phyloP scores from a whole-genome alignment of 1,140 invertebrate genomes.

The Papilio dardanus region DNA sequence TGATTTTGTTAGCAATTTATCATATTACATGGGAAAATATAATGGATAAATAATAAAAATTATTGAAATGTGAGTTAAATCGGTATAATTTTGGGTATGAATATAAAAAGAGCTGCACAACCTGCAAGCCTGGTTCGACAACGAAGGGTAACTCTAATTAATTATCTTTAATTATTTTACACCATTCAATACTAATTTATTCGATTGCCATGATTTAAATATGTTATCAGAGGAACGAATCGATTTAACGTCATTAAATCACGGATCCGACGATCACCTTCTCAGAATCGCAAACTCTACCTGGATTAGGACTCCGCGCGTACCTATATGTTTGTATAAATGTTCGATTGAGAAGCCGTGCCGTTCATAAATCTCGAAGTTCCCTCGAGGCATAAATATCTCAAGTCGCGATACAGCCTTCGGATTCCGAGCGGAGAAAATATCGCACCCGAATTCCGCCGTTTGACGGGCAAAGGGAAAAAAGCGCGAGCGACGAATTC shows the following conservation, averaged over 20 bases:
- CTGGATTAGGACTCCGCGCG: constrained; percentile 57
- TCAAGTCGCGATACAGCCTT: constrained; percentile 67
- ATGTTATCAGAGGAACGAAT: constrained; percentile 23
- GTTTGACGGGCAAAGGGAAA: constrained; percentile 66
- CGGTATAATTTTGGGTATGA: neutral
- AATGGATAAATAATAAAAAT: neutral
- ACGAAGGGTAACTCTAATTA: constrained; percentile 11
- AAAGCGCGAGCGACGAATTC: constrained; percentile 69
- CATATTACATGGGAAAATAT: constrained; percentile 12
- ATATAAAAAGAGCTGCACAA: neutral
- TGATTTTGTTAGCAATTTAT: constrained; percentile 13
- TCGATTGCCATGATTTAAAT: constrained; percentile 5
- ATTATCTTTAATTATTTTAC: constrained; percentile 24
- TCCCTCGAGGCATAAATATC: constrained; percentile 63
- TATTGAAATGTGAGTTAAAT: neutral
- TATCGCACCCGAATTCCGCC: constrained; percentile 79
- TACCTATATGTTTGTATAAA: constrained; percentile 2
- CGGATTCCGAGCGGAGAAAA: constrained; percentile 73
- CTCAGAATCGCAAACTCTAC: constrained; percentile 50
- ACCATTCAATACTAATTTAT: constrained; percentile 26
- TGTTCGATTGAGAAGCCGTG: constrained; percentile 22
- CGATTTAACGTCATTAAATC: constrained; percentile 35
- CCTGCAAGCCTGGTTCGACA: neutral
- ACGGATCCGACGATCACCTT: constrained; percentile 38
- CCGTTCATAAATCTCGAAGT: constrained; percentile 62